A percentile compares a stretch with the other conserved stretches of the same genome.
Evolutionary conservation across 2,888 invertebrate genomes (phyloP).

Genomic region (Watsonalla binaria): DNA sequence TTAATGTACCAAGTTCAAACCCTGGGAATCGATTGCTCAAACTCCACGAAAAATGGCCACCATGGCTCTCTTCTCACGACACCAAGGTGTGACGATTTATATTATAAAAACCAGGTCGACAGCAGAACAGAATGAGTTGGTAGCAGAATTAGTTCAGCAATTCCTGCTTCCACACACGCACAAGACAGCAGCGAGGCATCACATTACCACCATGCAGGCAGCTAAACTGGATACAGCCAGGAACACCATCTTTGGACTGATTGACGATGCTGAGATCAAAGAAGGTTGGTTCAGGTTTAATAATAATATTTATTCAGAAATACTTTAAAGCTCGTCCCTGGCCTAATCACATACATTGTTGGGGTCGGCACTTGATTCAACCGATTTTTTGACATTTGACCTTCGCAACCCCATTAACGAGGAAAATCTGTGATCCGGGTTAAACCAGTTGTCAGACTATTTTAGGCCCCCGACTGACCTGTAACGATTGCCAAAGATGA

Average conservation of each 20-base stretch:
- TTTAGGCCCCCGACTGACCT: too few species aligned
- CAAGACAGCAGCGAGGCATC: conserved; percentile 43
- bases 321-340: too few species aligned
- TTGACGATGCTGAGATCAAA: conserved; percentile 41
- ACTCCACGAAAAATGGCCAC: too few species aligned
- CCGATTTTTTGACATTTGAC: too few species aligned
- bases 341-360: too few species aligned
- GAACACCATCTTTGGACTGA: conserved; percentile 38
- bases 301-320: too few species aligned
- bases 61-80: neutral
- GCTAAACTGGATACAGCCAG: conserved; percentile 40
- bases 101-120: conserved; percentile 40
- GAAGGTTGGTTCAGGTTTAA: conserved; percentile 25
- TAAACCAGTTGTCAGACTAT: too few species aligned
- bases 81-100: neutral
- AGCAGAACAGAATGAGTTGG: conserved; percentile 74
- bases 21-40: neutral
- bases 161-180: conserved; percentile 76
- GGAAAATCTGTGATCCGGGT: too few species aligned
- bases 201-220: conserved; percentile 36
- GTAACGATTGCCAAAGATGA: too few species aligned
- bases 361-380: too few species aligned
- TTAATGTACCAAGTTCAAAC: too few species aligned
- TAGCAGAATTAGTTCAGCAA: conserved; percentile 79
- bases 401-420: too few species aligned